Evolutionary conservation across 2,888 invertebrate genomes (phyloP).

Genomic region (Archips xylosteana): DNA sequence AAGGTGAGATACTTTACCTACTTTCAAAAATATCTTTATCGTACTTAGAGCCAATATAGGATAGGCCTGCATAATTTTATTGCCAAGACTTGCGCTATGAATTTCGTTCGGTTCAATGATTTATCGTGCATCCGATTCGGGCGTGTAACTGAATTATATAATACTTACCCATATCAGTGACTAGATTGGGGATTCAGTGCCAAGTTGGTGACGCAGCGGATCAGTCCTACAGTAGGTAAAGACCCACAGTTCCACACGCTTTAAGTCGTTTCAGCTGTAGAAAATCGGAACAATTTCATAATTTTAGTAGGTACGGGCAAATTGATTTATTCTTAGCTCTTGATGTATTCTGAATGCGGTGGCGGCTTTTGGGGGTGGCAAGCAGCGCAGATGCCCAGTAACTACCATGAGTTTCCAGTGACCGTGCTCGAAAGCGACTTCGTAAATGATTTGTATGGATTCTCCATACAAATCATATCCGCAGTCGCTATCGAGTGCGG

Average conservation of each 20-base stretch:
- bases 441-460: too few relatives aligned
- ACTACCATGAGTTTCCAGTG: too few relatives aligned
- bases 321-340: too few relatives aligned
- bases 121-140: neutral
- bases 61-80: neutral
- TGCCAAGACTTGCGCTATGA: neutral
- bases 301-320: neutral
- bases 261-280: neutral
- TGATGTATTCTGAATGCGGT: too few relatives aligned
- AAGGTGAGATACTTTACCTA: too few relatives aligned
- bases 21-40: neutral
- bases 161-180: neutral
- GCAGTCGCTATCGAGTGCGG: too few relatives aligned
- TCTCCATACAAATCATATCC: too few relatives aligned
- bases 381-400: too few relatives aligned
- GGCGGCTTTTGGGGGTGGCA: too few relatives aligned
- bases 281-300: neutral
- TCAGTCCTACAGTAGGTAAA: neutral
- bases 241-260: too few relatives aligned
- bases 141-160: neutral
- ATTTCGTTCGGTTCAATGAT: neutral
- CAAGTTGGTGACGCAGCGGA: neutral
- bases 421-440: too few relatives aligned
- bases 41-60: neutral
- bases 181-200: neutral